Conservation (phyloP, 2,797 vertebrate genomes). For the Linurgus olivaceus region DNA sequence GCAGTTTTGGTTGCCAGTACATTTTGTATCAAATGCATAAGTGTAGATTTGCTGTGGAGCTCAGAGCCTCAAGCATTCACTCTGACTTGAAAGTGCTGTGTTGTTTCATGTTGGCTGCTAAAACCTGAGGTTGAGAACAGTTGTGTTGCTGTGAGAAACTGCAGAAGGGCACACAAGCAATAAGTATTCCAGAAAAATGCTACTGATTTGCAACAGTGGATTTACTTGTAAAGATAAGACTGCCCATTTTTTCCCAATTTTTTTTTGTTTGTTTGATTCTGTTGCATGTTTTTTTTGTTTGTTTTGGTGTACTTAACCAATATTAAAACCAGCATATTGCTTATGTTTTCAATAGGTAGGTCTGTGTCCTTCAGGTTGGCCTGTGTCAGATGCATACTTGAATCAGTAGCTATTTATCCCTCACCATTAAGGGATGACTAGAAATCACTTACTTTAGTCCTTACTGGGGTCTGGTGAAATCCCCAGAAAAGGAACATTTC, state of each 20-base stretch:
- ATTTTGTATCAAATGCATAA: not conserved
- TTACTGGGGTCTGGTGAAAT: not conserved
- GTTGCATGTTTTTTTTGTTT: not conserved
- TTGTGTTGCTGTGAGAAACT: not conserved
- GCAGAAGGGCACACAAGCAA: not conserved
- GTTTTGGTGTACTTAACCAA: not conserved
- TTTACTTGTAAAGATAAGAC: not conserved
- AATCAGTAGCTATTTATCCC: not conserved
- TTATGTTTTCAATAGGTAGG: not conserved
- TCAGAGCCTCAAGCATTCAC: not conserved
- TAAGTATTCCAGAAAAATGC: not conserved
- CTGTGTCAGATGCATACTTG: not conserved
- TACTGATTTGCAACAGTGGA: not conserved
- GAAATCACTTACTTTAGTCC: not conserved
- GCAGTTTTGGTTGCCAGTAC: not conserved
- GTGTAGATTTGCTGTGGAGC: not conserved
- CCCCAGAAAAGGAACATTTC: not conserved
- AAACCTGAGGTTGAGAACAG: not conserved
- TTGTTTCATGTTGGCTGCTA: not conserved
- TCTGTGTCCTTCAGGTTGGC: not conserved
- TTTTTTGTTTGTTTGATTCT: not conserved
- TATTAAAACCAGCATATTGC: not conserved
- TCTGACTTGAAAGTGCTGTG: not conserved
- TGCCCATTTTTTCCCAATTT: fast-evolving
- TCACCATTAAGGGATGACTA: not conserved